These are phyloP conservation scores for Drosophila subsilvestris DNA, from an alignment of 2,888 invertebrate species.

Conservation along the genomic window DNA sequence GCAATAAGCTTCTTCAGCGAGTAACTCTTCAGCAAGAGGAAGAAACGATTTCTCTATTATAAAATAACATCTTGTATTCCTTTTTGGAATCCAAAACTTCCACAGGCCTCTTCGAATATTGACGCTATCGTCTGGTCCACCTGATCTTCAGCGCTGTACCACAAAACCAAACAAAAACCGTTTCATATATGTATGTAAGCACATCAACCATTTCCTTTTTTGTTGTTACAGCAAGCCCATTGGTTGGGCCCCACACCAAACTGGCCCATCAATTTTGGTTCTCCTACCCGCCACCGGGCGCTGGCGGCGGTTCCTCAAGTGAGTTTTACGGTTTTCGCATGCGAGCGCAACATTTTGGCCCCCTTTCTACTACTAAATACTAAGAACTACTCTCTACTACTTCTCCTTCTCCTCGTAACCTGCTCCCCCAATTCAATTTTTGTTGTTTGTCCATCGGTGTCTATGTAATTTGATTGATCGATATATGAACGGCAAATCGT, in stretches of 20 bases:
- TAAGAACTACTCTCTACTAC: neutral
- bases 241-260: constrained; percentile 85
- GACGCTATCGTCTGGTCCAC: neutral
- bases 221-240: constrained; percentile 82
- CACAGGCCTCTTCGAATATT: too few relatives aligned
- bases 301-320: constrained; percentile 87
- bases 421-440: constrained; percentile 22
- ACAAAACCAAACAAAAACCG: neutral
- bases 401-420: neutral
- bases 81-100: too few relatives aligned
- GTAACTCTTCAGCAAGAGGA: too few relatives aligned
- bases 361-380: constrained; percentile 18
- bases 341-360: constrained; percentile 18
- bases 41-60: too few relatives aligned
- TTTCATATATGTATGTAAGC: neutral
- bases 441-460: constrained; percentile 45
- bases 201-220: neutral
- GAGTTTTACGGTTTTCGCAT: constrained; percentile 77
- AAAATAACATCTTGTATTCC: too few relatives aligned
- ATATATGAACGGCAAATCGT: constrained; percentile 52
- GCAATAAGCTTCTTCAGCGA: too few relatives aligned
- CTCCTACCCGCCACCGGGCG: constrained; percentile 92
- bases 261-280: constrained; percentile 96
- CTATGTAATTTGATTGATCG: constrained; percentile 52
- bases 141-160: neutral